Evolutionary conservation across 2,888 invertebrate species (phyloP).

Genomic region (Heliconius ismenius): DNA sequence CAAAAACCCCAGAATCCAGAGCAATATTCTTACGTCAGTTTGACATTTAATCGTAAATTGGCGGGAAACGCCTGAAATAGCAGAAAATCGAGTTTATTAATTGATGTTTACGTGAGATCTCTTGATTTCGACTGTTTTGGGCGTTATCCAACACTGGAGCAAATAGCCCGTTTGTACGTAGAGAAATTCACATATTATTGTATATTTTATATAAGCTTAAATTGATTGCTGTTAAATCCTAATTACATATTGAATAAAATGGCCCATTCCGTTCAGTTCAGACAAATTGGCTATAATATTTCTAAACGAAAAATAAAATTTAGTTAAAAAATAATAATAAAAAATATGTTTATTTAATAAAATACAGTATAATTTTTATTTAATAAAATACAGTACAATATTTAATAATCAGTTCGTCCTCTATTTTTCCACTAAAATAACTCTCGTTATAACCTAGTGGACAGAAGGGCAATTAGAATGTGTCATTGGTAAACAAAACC

Average conservation of each 20-base stretch:
- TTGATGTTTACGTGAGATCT: conserved; percentile 46
- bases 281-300: too few species aligned
- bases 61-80: conserved; percentile 43
- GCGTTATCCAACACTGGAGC: conserved; percentile 43
- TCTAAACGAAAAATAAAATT: too few species aligned
- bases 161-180: conserved; percentile 20
- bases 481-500: not conserved
- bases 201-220: not conserved
- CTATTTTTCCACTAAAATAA: too few species aligned
- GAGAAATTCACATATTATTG: conserved; percentile 4
- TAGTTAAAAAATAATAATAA: too few species aligned
- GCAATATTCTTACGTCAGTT: conserved; percentile 29
- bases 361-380: too few species aligned
- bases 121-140: conserved; percentile 41
- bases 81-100: conserved; percentile 46
- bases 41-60: conserved; percentile 35
- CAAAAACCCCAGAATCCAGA: conserved; percentile 29
- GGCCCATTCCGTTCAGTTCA: not conserved
- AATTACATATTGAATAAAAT: not conserved
- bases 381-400: too few species aligned
- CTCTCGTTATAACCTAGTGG: too few species aligned
- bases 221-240: not conserved
- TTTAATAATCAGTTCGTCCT: too few species aligned
- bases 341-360: too few species aligned
- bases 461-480: too few species aligned